Percentiles rank a stretch among this genome's conserved stretches.
phyloP scores from a whole-genome alignment of 2,888 invertebrate species.

The Drosophila testacea region DNA sequence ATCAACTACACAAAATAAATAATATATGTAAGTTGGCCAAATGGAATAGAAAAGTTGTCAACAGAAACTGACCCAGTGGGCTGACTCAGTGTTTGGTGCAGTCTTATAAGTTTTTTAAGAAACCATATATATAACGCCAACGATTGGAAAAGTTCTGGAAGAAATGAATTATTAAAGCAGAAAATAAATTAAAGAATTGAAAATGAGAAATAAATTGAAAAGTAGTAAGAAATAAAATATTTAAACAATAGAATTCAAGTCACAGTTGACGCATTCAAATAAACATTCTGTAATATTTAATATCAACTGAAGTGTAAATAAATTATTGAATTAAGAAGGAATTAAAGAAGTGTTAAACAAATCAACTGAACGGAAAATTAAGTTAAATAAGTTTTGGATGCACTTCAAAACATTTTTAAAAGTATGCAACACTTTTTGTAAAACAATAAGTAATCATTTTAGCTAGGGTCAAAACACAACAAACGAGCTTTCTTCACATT shows the following conservation, averaged over 20 bases:
- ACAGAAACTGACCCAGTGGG: conserved; percentile 27
- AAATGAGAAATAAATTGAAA: background rate
- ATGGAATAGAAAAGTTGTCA: background rate
- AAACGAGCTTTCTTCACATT: too few species aligned
- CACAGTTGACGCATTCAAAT: too few species aligned
- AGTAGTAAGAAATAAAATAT: too few species aligned
- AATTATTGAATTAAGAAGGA: too few species aligned
- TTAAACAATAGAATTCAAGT: too few species aligned
- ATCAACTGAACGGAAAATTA: too few species aligned
- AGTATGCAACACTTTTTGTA: conserved; percentile 23
- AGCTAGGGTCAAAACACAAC: too few species aligned
- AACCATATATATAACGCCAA: conserved; percentile 84
- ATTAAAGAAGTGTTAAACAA: too few species aligned
- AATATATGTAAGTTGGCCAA: background rate
- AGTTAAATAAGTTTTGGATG: background rate
- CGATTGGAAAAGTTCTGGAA: conserved; percentile 84
- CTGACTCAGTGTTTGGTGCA: conserved; percentile 19
- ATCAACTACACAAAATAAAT: background rate
- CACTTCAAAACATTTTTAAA: background rate
- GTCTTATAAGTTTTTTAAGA: conserved; percentile 72
- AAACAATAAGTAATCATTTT: too few species aligned
- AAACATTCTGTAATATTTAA: too few species aligned
- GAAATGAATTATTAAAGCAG: conserved; percentile 32
- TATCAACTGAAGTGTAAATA: too few species aligned
- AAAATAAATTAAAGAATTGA: background rate